These are phyloP conservation scores for Amaurobius ferox DNA, from an alignment of 2,888 invertebrate species.

Conservation along the genomic window DNA sequence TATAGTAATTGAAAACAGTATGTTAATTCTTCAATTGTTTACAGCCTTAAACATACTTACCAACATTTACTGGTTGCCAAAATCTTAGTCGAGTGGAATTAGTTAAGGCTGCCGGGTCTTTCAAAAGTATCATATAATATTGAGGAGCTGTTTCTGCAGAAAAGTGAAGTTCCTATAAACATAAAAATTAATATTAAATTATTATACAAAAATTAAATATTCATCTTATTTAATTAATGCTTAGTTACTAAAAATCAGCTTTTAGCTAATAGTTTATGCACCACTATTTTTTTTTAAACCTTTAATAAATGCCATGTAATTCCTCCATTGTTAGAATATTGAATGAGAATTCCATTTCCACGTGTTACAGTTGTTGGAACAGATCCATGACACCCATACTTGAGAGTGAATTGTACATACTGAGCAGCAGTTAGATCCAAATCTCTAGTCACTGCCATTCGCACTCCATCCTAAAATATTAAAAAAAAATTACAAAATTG, in stretches of 20 bases:
- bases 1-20: no score
- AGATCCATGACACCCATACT: slow-evolving; percentile 77
- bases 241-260: no score
- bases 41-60: no score
- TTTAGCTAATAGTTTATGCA: no score
- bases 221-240: no score
- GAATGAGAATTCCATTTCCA: slow-evolving; percentile 77
- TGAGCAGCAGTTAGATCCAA: slow-evolving; percentile 78
- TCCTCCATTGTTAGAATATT: slow-evolving; percentile 79
- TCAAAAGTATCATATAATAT: slow-evolving; percentile 76
- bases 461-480: slow-evolving; percentile 76
- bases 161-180: slow-evolving; percentile 74
- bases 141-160: slow-evolving; percentile 62
- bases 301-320: slow-evolving; percentile 78
- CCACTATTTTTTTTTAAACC: no score
- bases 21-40: no score
- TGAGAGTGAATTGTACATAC: slow-evolving; percentile 77
- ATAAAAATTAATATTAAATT: no score
- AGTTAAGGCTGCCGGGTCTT: slow-evolving; percentile 75
- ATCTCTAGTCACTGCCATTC: slow-evolving; percentile 77
- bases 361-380: slow-evolving; percentile 49
- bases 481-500: no score
- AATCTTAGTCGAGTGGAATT: slow-evolving; percentile 78
- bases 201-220: no score
- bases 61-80: slow-evolving; percentile 78